Percentiles rank a stretch among this genome's conserved stretches.
These are phyloP conservation scores for Aspidiotus destructor DNA, from an alignment of 2,888 invertebrate species.

Conservation along the genomic window DNA sequence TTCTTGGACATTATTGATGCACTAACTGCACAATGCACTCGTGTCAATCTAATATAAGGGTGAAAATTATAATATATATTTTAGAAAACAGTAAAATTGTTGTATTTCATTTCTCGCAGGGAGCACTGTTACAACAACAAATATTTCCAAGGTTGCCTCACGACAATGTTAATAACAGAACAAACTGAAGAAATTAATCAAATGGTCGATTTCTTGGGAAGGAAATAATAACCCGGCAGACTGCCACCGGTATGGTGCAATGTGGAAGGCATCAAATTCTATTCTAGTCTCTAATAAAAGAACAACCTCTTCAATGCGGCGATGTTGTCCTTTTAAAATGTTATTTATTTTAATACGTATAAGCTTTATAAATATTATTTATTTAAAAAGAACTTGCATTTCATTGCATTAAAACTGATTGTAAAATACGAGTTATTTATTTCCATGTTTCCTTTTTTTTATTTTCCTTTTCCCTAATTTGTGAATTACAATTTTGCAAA, in stretches of 20 bases:
- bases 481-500: conserved; percentile 5
- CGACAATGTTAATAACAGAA: conserved; percentile 65
- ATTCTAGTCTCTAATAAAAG: conserved; percentile 35
- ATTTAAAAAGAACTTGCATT: conserved; percentile 17
- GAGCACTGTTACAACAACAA: conserved; percentile 63
- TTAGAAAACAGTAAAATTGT: too few species aligned
- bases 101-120: too few species aligned
- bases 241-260: conserved; percentile 22
- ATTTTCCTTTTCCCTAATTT: conserved; percentile 16
- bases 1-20: too few species aligned
- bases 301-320: conserved; percentile 13
- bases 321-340: conserved; percentile 25
- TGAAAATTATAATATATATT: too few species aligned
- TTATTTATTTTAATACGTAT: conserved; percentile 30
- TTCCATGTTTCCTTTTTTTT: conserved; percentile 26
- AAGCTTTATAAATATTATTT: conserved; percentile 27
- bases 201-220: conserved; percentile 68
- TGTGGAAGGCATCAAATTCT: conserved; percentile 35
- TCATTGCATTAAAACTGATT: conserved; percentile 25
- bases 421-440: conserved; percentile 28
- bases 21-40: too few species aligned
- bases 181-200: conserved; percentile 66
- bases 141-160: conserved; percentile 72
- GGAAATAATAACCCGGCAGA: conserved; percentile 43
- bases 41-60: too few species aligned